Percentiles rank a stretch among this genome's conserved stretches.
Conservation (phyloP, 2,888 invertebrate genomes). For the Eilema sororculum region DNA sequence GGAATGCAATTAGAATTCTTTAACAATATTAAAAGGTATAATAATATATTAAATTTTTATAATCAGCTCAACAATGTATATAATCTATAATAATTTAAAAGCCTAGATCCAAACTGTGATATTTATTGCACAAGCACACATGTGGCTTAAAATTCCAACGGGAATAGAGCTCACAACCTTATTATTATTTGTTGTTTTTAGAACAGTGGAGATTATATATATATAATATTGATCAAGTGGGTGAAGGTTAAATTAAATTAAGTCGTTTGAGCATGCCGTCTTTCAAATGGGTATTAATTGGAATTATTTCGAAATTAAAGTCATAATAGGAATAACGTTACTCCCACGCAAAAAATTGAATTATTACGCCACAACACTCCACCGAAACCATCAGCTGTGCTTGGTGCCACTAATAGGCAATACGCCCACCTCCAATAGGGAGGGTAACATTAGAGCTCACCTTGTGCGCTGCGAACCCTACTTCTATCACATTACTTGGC, state of each 20-base stretch:
- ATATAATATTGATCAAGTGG: conserved; percentile 67
- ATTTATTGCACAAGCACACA: conserved; percentile 88
- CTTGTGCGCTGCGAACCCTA: conserved; percentile 87
- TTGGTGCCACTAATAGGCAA: conserved; percentile 86
- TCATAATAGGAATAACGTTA: conserved; percentile 47
- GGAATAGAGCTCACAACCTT: conserved; percentile 88
- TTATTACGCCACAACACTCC: conserved; percentile 74
- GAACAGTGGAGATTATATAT: conserved; percentile 71
- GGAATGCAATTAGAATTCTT: conserved; percentile 88
- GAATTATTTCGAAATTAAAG: conserved; percentile 64
- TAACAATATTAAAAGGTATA: conserved; percentile 88
- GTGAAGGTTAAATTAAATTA: conserved; percentile 62
- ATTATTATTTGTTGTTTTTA: conserved; percentile 77
- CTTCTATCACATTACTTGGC: conserved; percentile 67
- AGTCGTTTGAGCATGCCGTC: conserved; percentile 73
- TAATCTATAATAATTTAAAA: conserved; percentile 88
- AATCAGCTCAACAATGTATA: conserved; percentile 89
- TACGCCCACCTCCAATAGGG: conserved; percentile 87
- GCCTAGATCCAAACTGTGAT: conserved; percentile 88
- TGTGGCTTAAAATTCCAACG: conserved; percentile 86
- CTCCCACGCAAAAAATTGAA: conserved; percentile 73
- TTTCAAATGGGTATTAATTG: conserved; percentile 64
- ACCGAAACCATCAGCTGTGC: conserved; percentile 80
- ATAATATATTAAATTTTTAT: conserved; percentile 88
- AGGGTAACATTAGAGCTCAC: conserved; percentile 86